Evolutionary conservation across 2,888 invertebrate species (phyloP), one percentile per base, ranked within the genome.

Genomic region (Lasius platythorax): DNA sequence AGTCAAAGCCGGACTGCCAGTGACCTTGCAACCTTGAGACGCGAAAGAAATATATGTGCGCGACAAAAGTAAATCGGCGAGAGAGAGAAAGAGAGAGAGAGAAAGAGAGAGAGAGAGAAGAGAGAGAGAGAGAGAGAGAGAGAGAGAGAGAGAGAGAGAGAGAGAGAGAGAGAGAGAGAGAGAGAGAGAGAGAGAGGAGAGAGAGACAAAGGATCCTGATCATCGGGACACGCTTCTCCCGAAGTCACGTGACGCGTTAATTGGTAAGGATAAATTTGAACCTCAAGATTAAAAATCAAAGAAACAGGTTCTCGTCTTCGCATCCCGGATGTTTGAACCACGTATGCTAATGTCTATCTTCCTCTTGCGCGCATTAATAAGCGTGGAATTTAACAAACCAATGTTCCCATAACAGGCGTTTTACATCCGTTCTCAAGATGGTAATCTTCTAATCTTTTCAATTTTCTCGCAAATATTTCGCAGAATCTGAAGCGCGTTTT

Each of bases 1-100:
- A 72, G 30, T 61, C 30, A 15, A 53, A 66, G 30, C 15, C 30
- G 33, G 61, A 46, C 76, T 86, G 86, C 70, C 88, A 86, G 83
- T 85, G 83, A 88, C 88, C 88, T 82, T 83, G 63, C n/a, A 81
- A 64, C 83, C 88, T 70, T 85, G 83, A 86, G 67, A 23, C 63
- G 11, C 43, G 9, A 58, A n/a, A 33, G 18, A 23, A 12, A 50
- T 53, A 53, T 28, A 68, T 40, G 43, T 78, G 37, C 28, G 37
- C 18, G 61, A 46, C 15, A 70, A 43, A 61, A 58, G 30, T 43
- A 58, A 61, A 46, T 46, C 46, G 37, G 3, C 3, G 11, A 53
- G n/a, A n/a, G 8, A 53, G n/a, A 50, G n/a, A 50, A 2, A 50
- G 18, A 50, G 18, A 50, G 50, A 50, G 50, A 50, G 23, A 23